These are phyloP conservation scores for Galeruca laticollis DNA, from an alignment of 2,888 invertebrate genomes.

Conservation along the genomic window DNA sequence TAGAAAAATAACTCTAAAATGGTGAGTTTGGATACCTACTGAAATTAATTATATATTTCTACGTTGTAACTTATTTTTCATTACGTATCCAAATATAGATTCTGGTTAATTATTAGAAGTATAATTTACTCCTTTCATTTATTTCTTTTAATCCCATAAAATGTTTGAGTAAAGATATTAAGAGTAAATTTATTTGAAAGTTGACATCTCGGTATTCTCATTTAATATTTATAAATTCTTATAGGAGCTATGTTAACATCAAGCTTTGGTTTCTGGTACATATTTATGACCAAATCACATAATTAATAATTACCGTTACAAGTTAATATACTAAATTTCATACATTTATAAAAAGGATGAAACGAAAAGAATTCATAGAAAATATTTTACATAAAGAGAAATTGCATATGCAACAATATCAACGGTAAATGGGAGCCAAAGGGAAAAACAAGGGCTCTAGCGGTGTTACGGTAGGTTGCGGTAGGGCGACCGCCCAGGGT, in stretches of 20 bases:
- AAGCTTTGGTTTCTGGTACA: conserved; percentile 4
- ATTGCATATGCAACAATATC: too few species aligned
- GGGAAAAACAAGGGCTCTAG: too few species aligned
- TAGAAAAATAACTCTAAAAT: not conserved
- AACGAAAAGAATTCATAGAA: not conserved
- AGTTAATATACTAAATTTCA: too few species aligned
- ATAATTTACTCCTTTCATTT: conserved; percentile 8
- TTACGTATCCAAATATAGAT: not conserved
- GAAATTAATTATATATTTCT: not conserved
- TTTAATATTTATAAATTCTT: conserved; percentile 23
- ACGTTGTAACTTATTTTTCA: conserved; percentile 7
- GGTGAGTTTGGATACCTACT: not conserved
- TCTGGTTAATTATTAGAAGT: conserved; percentile 1
- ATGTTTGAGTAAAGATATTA: conserved; percentile 11
- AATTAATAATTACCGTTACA: not conserved
- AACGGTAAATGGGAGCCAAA: too few species aligned
- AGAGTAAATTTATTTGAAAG: conserved; percentile 23
- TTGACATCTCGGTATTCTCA: conserved; percentile 12
- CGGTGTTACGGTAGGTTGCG: too few species aligned
- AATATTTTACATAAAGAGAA: not conserved
- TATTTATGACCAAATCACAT: not conserved
- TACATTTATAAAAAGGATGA: too few species aligned
- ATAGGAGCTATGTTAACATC: conserved; percentile 13
- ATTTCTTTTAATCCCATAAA: conserved; percentile 12
- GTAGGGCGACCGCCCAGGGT: too few species aligned